A percentile compares a stretch with the other conserved stretches of the same genome.
phyloP scores from a whole-genome alignment of 2,113 vertebrate species.

The Embiotoca jacksoni region DNA sequence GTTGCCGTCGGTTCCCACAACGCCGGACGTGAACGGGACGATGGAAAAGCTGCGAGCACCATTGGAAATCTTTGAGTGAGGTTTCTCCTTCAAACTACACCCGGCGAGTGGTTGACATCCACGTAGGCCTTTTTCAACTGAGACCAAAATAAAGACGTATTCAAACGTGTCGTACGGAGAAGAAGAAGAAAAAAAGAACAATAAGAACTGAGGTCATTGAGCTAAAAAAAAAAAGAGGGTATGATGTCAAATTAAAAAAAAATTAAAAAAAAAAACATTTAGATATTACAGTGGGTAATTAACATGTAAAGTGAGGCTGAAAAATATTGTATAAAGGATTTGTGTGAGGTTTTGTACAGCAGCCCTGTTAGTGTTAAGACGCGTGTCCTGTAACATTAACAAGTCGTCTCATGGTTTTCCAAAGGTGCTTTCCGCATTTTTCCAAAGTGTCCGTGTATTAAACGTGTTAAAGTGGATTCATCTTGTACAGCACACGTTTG shows the following conservation, averaged over 20 bases:
- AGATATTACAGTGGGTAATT: not conserved
- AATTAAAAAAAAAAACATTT: not conserved
- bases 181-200: not conserved
- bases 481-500: not conserved
- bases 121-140: constrained; percentile 16
- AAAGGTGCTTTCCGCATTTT: constrained; percentile 48
- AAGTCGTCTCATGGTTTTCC: constrained; percentile 23
- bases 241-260: constrained; percentile 5
- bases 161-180: not conserved
- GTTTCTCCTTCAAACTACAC: constrained; percentile 22
- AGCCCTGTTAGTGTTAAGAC: not conserved
- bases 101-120: constrained; percentile 5
- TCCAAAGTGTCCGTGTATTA: constrained; percentile 4
- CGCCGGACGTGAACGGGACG: constrained; percentile 3
- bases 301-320: not conserved
- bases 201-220: not conserved
- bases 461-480: not conserved
- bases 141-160: constrained; percentile 7
- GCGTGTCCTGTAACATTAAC: not conserved
- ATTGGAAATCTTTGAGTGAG: constrained; percentile 41
- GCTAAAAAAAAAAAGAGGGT: not conserved
- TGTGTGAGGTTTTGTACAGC: not conserved
- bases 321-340: not conserved
- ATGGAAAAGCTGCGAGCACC: constrained; percentile 58
- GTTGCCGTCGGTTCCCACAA: not conserved